Conservation (phyloP, 2,888 invertebrate genomes). For the Petrophora chlorosata region DNA sequence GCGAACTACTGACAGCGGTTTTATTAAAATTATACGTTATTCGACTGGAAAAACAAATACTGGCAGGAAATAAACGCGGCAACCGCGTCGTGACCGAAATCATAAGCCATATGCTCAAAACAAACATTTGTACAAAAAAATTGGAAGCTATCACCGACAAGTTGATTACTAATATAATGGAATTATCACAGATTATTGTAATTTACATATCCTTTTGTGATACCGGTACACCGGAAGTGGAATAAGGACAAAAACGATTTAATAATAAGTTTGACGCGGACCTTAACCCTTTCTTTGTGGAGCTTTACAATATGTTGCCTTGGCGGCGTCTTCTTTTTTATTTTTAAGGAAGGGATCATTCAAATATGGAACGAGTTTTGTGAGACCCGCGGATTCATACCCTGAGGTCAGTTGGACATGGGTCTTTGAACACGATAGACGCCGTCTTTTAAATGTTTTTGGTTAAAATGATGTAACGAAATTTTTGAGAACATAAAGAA, state of each 20-base stretch:
- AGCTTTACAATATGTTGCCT: slow-evolving; percentile 80
- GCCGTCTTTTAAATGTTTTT: slow-evolving; percentile 33
- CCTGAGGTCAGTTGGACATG: slow-evolving; percentile 75
- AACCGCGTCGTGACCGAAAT: slow-evolving; percentile 48
- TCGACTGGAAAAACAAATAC: slow-evolving; percentile 41
- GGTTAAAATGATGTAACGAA: neutral
- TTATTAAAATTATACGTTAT: slow-evolving; percentile 38
- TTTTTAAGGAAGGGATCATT: slow-evolving; percentile 74
- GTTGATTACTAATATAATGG: slow-evolving; percentile 81
- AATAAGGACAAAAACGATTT: slow-evolving; percentile 82
- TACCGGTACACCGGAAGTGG: slow-evolving; percentile 78
- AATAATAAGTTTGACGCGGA: slow-evolving; percentile 79
- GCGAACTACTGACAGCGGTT: slow-evolving; percentile 4
- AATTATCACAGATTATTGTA: slow-evolving; percentile 81
- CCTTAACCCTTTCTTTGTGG: slow-evolving; percentile 78
- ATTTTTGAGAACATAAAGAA: neutral
- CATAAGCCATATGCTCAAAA: slow-evolving; percentile 68
- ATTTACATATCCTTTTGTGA: slow-evolving; percentile 79
- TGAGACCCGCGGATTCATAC: slow-evolving; percentile 52
- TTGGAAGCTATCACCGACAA: slow-evolving; percentile 66
- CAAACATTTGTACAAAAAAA: slow-evolving; percentile 67
- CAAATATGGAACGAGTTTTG: slow-evolving; percentile 77
- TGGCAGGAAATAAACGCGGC: slow-evolving; percentile 43
- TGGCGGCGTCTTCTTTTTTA: slow-evolving; percentile 63
- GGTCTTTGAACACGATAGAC: slow-evolving; percentile 65